phyloP scores from a whole-genome alignment of 1,140 invertebrate genomes.

The Sipha flava region DNA sequence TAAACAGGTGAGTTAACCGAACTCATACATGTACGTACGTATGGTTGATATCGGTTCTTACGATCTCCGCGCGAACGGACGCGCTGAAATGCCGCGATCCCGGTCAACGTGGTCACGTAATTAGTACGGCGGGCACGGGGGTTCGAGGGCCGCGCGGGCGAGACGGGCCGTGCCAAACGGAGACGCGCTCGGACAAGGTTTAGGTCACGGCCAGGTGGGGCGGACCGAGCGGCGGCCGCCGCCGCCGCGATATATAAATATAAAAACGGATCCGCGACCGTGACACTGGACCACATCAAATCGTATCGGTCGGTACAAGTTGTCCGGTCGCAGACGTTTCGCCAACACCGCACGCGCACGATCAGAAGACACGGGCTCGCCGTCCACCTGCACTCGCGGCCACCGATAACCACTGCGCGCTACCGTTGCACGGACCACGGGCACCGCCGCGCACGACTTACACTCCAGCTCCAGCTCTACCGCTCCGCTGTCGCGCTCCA shows the following conservation, averaged over 20 bases:
- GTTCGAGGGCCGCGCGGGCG: neutral
- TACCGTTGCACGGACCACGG: neutral
- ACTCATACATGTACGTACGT: too few relatives aligned
- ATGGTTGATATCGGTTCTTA: neutral
- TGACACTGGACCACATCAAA: slow-evolving; percentile 30
- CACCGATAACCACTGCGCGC: neutral
- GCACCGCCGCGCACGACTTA: neutral
- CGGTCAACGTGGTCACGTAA: neutral
- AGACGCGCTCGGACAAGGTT: neutral
- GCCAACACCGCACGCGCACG: neutral
- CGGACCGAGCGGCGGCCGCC: neutral
- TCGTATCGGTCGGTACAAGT: slow-evolving; percentile 4
- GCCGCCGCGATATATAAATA: neutral
- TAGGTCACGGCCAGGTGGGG: slow-evolving; percentile 5
- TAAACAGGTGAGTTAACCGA: too few relatives aligned
- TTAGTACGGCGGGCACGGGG: neutral
- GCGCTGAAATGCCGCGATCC: neutral
- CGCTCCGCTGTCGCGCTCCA: too few relatives aligned
- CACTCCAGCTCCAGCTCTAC: too few relatives aligned
- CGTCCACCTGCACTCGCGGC: neutral
- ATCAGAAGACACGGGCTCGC: neutral
- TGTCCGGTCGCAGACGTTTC: neutral
- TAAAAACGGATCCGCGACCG: slow-evolving; percentile 27
- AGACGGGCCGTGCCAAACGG: neutral
- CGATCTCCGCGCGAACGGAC: neutral